A percentile compares a stretch with the other conserved stretches of the same genome.
These are phyloP conservation scores for Denticeps clupeoides DNA, from an alignment of 2,797 vertebrate genomes.

Conservation along the genomic window DNA sequence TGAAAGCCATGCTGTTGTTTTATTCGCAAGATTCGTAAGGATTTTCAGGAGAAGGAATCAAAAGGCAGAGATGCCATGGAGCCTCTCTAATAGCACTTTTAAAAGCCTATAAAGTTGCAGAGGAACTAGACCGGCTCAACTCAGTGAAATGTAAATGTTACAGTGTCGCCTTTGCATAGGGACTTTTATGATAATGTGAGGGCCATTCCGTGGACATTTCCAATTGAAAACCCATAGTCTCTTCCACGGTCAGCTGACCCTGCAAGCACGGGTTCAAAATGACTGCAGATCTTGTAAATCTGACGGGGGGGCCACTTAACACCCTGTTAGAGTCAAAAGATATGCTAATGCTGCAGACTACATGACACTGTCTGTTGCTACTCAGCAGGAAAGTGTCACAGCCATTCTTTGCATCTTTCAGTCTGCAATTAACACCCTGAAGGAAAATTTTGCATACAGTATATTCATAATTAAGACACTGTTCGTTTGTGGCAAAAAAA, in stretches of 20 bases:
- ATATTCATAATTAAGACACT: too few relatives aligned
- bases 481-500: too few relatives aligned
- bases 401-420: too few relatives aligned
- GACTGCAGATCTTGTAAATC: conserved; percentile 32
- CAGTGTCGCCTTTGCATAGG: conserved; percentile 12
- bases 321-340: conserved; percentile 25
- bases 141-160: conserved; percentile 30
- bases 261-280: conserved; percentile 28
- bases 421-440: too few relatives aligned
- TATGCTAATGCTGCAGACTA: conserved; percentile 57
- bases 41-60: too few relatives aligned
- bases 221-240: conserved; percentile 41
- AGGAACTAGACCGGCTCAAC: conserved; percentile 21
- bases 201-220: conserved; percentile 39
- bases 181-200: conserved; percentile 43
- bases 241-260: conserved; percentile 22
- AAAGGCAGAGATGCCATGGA: too few relatives aligned
- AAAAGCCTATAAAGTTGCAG: conserved; percentile 14
- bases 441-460: too few relatives aligned
- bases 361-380: too few relatives aligned
- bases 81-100: too few relatives aligned
- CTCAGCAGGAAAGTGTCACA: too few relatives aligned
- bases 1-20: too few relatives aligned
- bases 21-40: too few relatives aligned
- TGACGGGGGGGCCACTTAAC: conserved; percentile 14